These are phyloP conservation scores for Catharus ustulatus DNA, from an alignment of 2,797 vertebrate genomes.

Conservation along the genomic window DNA sequence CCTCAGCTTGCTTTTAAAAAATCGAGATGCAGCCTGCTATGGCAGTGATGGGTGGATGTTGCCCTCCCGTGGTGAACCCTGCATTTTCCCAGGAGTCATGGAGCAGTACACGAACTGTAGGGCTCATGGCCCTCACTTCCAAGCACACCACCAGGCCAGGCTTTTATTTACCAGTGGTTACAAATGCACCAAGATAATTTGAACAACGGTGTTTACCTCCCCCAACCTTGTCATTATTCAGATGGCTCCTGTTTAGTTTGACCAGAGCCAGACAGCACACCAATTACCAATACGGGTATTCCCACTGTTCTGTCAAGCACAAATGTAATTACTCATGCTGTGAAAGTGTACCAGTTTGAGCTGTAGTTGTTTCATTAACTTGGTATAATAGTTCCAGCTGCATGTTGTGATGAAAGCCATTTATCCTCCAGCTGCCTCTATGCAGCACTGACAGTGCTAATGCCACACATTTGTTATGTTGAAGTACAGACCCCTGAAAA, in stretches of 20 bases:
- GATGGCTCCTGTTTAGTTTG: neutral
- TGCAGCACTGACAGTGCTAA: neutral
- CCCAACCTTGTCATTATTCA: neutral
- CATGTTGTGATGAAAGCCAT: neutral
- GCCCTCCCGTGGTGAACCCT: constrained; percentile 29
- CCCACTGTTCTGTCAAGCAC: neutral
- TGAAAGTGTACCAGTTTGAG: neutral
- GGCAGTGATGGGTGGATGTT: rapidly evolving
- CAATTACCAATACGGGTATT: neutral
- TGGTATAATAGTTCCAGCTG: neutral
- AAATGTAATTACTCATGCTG: neutral
- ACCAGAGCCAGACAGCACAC: neutral
- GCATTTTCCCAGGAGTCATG: neutral
- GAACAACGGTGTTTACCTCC: neutral
- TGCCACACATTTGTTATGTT: neutral
- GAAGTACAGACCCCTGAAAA: neutral
- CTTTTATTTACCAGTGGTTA: neutral
- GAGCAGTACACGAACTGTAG: rapidly evolving
- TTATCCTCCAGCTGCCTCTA: neutral
- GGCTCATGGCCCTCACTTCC: rapidly evolving
- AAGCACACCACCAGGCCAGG: rapidly evolving
- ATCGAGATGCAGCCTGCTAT: rapidly evolving
- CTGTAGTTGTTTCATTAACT: neutral
- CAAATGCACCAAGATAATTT: rapidly evolving
- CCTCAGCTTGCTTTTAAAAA: rapidly evolving